A percentile compares a stretch with the other conserved stretches of the same genome.
phyloP scores from a whole-genome alignment of 1,140 invertebrate species.

The Micrasema minimum region DNA sequence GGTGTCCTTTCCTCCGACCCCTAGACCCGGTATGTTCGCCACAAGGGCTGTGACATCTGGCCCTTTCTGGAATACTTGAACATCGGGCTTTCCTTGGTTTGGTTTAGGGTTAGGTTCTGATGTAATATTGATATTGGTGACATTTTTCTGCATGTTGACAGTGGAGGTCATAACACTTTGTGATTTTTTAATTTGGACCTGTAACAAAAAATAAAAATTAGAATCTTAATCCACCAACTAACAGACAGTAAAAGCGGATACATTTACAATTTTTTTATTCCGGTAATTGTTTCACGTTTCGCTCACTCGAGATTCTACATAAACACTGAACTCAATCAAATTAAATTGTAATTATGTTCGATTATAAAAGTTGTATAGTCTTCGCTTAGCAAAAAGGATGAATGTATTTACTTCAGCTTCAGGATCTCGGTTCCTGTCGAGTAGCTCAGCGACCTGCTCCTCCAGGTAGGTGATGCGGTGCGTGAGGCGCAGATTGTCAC shows the following conservation, averaged over 20 bases:
- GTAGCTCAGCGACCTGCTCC: slow-evolving; percentile 82
- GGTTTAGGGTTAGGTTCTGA: slow-evolving; percentile 58
- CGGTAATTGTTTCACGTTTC: too few relatives aligned
- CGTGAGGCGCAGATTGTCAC: slow-evolving; percentile 84
- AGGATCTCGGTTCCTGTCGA: slow-evolving; percentile 59
- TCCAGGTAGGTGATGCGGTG: slow-evolving; percentile 90
- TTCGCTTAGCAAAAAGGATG: too few relatives aligned
- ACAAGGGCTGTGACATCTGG: slow-evolving; percentile 66
- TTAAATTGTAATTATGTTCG: too few relatives aligned
- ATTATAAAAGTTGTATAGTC: too few relatives aligned
- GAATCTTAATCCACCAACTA: too few relatives aligned
- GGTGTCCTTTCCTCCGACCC: slow-evolving; percentile 60
- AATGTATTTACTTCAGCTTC: slow-evolving; percentile 44
- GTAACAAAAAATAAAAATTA: slow-evolving; percentile 49
- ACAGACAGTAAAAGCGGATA: too few relatives aligned
- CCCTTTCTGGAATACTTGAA: slow-evolving; percentile 72
- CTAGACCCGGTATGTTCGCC: slow-evolving; percentile 70
- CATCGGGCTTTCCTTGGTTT: slow-evolving; percentile 61
- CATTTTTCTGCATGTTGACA: slow-evolving; percentile 64
- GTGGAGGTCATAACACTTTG: slow-evolving; percentile 53
- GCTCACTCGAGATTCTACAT: too few relatives aligned
- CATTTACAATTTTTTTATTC: too few relatives aligned
- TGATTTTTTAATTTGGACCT: slow-evolving; percentile 60
- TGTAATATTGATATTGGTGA: slow-evolving; percentile 71
- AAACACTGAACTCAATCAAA: too few relatives aligned